Evolutionary conservation across 2,113 vertebrate species (phyloP).

Genomic region (Pterocles gutturalis): DNA sequence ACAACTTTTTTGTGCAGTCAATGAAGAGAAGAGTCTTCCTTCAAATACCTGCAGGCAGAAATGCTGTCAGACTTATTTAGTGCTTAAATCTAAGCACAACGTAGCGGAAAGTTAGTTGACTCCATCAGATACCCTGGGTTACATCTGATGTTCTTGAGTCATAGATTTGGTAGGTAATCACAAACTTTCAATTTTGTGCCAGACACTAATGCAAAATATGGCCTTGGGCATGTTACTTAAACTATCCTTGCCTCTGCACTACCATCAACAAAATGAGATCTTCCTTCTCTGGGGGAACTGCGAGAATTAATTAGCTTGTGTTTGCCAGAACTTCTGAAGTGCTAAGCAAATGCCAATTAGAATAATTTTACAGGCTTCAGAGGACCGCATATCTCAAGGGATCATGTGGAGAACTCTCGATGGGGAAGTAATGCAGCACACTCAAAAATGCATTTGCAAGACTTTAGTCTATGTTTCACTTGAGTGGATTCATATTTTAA

Average conservation of each 20-base stretch:
- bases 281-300: conserved; percentile 48
- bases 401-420: conserved; percentile 69
- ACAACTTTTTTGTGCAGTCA: background rate
- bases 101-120: background rate
- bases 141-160: background rate
- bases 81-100: background rate
- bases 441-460: conserved; percentile 69
- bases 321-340: conserved; percentile 68
- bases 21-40: background rate
- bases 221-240: background rate
- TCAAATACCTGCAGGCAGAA: background rate
- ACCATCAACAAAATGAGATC: conserved; percentile 48
- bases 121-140: background rate
- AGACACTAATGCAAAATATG: background rate
- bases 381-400: conserved; percentile 61
- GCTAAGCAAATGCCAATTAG: conserved; percentile 69
- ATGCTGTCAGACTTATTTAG: background rate
- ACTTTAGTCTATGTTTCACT: conserved; percentile 69
- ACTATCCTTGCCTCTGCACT: background rate
- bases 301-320: conserved; percentile 67
- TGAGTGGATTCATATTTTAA: conserved; percentile 62
- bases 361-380: conserved; percentile 73
- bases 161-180: background rate
- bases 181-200: background rate
- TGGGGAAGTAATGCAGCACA: conserved; percentile 68